A percentile compares a stretch with the other conserved stretches of the same genome.
Evolutionary conservation across 2,888 invertebrate genomes (phyloP).

Genomic region (Adela reaumurella): DNA sequence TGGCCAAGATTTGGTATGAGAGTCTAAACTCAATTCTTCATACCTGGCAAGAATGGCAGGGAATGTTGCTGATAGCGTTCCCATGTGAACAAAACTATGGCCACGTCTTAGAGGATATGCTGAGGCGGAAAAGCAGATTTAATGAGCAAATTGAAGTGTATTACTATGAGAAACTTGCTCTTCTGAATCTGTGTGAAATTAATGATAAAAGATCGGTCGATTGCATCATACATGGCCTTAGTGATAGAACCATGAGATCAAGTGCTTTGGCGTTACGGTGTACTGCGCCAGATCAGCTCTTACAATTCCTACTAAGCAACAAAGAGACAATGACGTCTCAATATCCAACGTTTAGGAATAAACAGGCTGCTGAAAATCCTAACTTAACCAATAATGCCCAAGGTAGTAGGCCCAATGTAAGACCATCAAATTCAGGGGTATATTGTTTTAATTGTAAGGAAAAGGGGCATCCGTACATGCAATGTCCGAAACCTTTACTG

Average conservation of each 20-base stretch:
- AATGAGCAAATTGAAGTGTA: conserved; percentile 8
- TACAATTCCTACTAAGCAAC: conserved; percentile 7
- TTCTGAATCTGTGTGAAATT: conserved; percentile 10
- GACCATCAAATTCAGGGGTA: too few relatives aligned
- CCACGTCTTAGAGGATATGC: conserved; percentile 12
- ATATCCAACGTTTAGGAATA: background rate
- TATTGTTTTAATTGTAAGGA: too few relatives aligned
- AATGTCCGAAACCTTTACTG: background rate
- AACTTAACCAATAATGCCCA: too few relatives aligned
- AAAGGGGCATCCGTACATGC: too few relatives aligned
- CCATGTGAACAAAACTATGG: conserved; percentile 10
- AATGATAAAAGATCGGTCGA: conserved; percentile 9
- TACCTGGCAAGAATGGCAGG: conserved; percentile 14
- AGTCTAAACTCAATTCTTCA: conserved; percentile 8
- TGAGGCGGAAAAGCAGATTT: conserved; percentile 6
- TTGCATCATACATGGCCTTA: conserved; percentile 11
- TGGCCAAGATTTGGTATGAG: conserved; percentile 14
- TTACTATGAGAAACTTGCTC: conserved; percentile 9
- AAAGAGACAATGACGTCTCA: background rate
- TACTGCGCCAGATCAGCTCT: conserved; percentile 2
- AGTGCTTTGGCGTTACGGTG: conserved; percentile 9
- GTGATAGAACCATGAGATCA: conserved; percentile 8
- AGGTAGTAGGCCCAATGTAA: too few relatives aligned
- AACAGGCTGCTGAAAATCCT: too few relatives aligned
- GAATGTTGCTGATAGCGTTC: conserved; percentile 11